Conservation (phyloP, 53 echinoderm and acorn worm genomes). For the Astropecten irregularis region DNA sequence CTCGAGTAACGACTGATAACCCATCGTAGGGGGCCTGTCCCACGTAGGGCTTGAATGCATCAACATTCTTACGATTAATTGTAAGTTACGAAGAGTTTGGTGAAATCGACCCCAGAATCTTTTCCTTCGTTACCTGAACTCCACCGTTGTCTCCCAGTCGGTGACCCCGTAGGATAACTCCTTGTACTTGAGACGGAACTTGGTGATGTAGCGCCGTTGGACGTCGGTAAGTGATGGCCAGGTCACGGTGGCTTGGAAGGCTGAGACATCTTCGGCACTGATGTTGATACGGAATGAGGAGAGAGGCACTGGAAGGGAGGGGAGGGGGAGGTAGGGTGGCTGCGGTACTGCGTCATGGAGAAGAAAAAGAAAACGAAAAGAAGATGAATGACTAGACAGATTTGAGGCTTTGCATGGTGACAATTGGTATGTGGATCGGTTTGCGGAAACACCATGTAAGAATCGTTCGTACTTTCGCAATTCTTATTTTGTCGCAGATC, state of each 20-base stretch:
- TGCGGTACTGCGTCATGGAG: conserved; percentile 36
- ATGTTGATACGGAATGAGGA: conserved; percentile 85
- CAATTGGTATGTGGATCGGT: too few species aligned
- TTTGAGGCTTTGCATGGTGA: too few species aligned
- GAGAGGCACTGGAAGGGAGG: conserved; percentile 69
- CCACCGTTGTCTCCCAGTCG: conserved; percentile 14
- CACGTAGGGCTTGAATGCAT: too few species aligned
- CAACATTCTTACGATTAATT: too few species aligned
- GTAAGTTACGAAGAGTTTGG: too few species aligned
- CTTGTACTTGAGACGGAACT: conserved; percentile 79
- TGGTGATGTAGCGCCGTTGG: conserved; percentile 84
- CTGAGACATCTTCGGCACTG: conserved; percentile 69
- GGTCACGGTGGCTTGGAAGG: conserved; percentile 69
- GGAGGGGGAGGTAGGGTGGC: conserved; percentile 57
- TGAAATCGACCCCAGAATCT: too few species aligned
- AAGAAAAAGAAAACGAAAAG: not conserved
- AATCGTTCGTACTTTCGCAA: too few species aligned
- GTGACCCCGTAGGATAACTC: conserved; percentile 72
- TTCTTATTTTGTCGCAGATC: too few species aligned
- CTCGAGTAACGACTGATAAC: too few species aligned
- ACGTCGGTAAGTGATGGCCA: conserved; percentile 88
- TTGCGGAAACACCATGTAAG: too few species aligned
- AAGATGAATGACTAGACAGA: too few species aligned
- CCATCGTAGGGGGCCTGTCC: too few species aligned
- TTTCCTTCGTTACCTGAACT: conserved; percentile 54